Evolutionary conservation across 2,113 vertebrate genomes (phyloP).

Genomic region (Danionella cerebrum): DNA sequence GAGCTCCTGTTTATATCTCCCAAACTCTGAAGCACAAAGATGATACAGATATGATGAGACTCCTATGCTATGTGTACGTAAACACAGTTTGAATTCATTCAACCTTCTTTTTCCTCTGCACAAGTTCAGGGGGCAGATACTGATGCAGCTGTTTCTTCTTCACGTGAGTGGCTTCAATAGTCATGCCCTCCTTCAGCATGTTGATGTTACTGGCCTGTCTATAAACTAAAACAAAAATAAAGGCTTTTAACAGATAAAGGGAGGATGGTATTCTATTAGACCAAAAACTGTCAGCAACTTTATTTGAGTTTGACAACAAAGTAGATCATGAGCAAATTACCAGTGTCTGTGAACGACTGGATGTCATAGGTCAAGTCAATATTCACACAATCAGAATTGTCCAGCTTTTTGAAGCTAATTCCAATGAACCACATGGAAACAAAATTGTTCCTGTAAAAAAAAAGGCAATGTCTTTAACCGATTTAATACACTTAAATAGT

Average conservation of each 20-base stretch:
- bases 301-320: not conserved
- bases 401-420: constrained; percentile 88
- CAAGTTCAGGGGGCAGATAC: constrained; percentile 82
- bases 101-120: constrained; percentile 93
- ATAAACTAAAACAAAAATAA: constrained; percentile 71
- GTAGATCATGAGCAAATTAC: constrained; percentile 56
- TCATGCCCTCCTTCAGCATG: constrained; percentile 92
- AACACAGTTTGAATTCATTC: not conserved
- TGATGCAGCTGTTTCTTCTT: constrained; percentile 90
- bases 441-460: constrained; percentile 68
- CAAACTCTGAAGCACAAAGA: constrained; percentile 62
- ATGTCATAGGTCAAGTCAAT: constrained; percentile 92
- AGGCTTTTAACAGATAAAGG: not conserved
- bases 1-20: constrained; percentile 71
- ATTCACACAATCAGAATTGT: constrained; percentile 85
- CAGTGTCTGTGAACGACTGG: constrained; percentile 93
- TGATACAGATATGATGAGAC: not conserved
- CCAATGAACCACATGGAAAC: constrained; percentile 97
- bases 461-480: no score
- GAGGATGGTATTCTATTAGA: no score
- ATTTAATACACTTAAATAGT: no score
- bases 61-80: no score
- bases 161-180: constrained; percentile 90
- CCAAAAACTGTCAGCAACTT: no score
- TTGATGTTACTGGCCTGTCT: constrained; percentile 92